Evolutionary conservation across 1,140 invertebrate species (phyloP).

Genomic region (Philotrypesis tridentata): DNA sequence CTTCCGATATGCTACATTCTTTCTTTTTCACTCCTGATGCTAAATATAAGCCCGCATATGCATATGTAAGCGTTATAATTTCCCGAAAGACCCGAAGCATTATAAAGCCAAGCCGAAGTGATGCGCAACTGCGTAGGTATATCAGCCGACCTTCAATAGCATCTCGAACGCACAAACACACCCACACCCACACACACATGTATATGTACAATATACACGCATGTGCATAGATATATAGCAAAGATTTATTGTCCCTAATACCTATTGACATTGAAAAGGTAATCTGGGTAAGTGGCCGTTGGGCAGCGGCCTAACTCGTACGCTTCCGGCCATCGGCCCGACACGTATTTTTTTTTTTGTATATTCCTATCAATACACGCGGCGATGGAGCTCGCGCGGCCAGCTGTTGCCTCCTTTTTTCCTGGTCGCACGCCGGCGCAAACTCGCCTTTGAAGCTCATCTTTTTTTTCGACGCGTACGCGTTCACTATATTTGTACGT

Average conservation of each 20-base stretch:
- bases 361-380: constrained; percentile 43
- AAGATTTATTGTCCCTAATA: constrained; percentile 43
- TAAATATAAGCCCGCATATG: too few species aligned
- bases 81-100: too few species aligned
- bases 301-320: constrained; percentile 3
- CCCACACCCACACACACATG: too few species aligned
- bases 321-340: constrained; percentile 29
- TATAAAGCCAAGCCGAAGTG: too few species aligned
- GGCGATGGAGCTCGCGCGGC: constrained; percentile 48
- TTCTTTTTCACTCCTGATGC: too few species aligned
- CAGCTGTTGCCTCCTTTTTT: constrained; percentile 58
- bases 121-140: too few species aligned
- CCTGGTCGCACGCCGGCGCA: constrained; percentile 41
- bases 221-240: neutral
- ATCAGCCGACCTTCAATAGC: neutral
- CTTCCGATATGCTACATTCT: neutral
- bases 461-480: neutral
- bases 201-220: too few species aligned
- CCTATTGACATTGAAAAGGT: constrained; percentile 44
- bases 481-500: too few species aligned
- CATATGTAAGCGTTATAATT: too few species aligned
- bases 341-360: constrained; percentile 53
- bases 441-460: constrained; percentile 53
- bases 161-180: too few species aligned
- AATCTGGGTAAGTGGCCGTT: constrained; percentile 36